Percentiles rank a stretch among this genome's conserved stretches.
phyloP scores from a whole-genome alignment of 2,797 vertebrate species.

The Xiphorhynchus erythropygius region DNA sequence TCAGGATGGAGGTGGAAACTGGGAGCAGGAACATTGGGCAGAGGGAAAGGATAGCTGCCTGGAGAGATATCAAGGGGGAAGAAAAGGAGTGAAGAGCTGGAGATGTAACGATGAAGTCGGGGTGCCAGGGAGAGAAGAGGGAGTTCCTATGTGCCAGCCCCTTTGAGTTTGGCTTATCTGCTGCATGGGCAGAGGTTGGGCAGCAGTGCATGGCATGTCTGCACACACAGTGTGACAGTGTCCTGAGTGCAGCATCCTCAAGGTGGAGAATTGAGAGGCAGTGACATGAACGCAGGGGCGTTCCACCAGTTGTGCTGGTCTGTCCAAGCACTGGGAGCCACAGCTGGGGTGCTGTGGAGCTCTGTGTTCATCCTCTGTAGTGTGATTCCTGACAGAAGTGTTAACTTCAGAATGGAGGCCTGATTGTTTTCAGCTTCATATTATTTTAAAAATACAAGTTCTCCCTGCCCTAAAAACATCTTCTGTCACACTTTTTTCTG shows the following conservation, averaged over 20 bases:
- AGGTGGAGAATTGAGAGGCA: background rate
- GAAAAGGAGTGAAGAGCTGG: background rate
- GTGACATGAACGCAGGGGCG: background rate
- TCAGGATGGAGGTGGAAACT: background rate
- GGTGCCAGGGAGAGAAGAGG: background rate
- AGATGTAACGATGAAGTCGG: background rate
- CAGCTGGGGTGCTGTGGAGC: background rate
- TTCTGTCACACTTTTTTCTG: background rate
- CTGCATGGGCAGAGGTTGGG: background rate
- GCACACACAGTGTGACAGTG: background rate
- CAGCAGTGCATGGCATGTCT: rapidly evolving
- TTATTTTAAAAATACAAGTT: background rate
- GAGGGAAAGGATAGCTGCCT: background rate
- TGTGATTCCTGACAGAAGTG: background rate
- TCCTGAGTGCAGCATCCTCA: rapidly evolving
- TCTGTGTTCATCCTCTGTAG: background rate
- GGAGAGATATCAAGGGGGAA: background rate
- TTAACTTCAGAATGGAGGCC: background rate
- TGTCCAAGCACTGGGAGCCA: background rate
- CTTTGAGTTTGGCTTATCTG: background rate
- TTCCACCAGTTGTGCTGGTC: background rate
- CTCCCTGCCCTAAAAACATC: background rate
- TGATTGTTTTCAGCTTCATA: background rate
- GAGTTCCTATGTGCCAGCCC: background rate
- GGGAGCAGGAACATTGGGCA: background rate